Evolutionary conservation across 2,113 vertebrate species (phyloP), one percentile per base, ranked within the genome.

Genomic region (Lasiurus borealis): DNA sequence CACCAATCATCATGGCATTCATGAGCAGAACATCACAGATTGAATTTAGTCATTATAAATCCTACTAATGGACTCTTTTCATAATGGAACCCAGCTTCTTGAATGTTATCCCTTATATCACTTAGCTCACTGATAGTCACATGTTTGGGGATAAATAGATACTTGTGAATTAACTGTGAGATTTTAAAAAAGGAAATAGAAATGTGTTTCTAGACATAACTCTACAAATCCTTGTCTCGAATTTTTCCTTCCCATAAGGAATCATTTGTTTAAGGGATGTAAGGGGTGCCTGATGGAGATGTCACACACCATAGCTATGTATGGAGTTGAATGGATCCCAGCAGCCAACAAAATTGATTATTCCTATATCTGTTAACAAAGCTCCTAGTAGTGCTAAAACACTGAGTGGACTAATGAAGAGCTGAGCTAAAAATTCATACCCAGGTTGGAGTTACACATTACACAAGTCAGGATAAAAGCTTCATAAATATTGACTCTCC

Each of bases 401-500:
- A 64, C 4, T 73, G 4, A 96, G 48, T 95, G 94, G 88, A 72
- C 78, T 96, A 89, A 94, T 36, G 36, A 97, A 92, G 69, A 98
- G 85, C 94, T 97, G 93, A 97, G 93, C 85, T 94, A 76, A 64
- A 92, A 97, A 97, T 89, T 93, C 73, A 83, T 85, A 76, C 64
- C 9, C 1, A 87, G 80, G 83, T 95, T 96, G 1, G 46, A 95
- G 89, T 66, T 97, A 97, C 93, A 97, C 98, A 97, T 97, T 96
- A 94, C 3, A 46, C 86, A 97, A 97, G 90, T 97, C 96, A 97
- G 90, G 84, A 95, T 97, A 98, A 98, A 98, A 98, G 83, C 97
- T 97, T 97, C 90, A 97, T 97, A 98, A 98, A 97, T 98, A 98
- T 96, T 98, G 96, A 98, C 93, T 95, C 85, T 75, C 52, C 84